phyloP scores from a whole-genome alignment of 1,140 invertebrate species.

The Diorhabda sublineata region DNA sequence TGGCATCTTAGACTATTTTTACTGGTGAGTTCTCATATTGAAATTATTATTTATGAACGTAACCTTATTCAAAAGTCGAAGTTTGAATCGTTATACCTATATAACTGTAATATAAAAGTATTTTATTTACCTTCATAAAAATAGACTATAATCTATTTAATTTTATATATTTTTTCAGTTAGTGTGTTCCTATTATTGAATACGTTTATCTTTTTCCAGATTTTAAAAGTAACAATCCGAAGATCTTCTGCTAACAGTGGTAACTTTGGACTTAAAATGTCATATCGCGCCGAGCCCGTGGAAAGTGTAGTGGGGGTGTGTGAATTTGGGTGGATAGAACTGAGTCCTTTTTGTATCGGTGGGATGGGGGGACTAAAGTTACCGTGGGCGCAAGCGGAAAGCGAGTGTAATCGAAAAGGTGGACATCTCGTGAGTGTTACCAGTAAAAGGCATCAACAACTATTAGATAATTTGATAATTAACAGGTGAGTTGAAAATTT shows the following conservation, averaged over 20 bases:
- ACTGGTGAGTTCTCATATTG: too few relatives aligned
- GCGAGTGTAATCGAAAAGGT: slow-evolving; percentile 56
- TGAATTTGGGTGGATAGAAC: slow-evolving; percentile 60
- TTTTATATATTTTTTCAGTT: too few relatives aligned
- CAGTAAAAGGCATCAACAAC: slow-evolving; percentile 56
- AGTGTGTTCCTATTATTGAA: too few relatives aligned
- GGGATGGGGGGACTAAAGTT: slow-evolving; percentile 53
- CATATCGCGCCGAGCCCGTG: slow-evolving; percentile 51
- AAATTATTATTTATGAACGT: too few relatives aligned
- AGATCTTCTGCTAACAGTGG: slow-evolving; percentile 43
- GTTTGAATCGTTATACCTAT: too few relatives aligned
- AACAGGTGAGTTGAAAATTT: slow-evolving; percentile 50
- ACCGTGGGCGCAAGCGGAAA: slow-evolving; percentile 62
- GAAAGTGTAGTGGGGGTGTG: slow-evolving; percentile 56
- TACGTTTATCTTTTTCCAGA: background rate
- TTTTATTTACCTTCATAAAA: too few relatives aligned
- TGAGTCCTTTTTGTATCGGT: slow-evolving; percentile 59
- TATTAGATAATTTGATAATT: slow-evolving; percentile 57
- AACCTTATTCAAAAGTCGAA: too few relatives aligned
- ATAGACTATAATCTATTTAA: too few relatives aligned
- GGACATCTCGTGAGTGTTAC: slow-evolving; percentile 63
- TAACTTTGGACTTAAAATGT: slow-evolving; percentile 43
- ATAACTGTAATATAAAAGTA: too few relatives aligned
- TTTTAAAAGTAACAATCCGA: slow-evolving; percentile 20
- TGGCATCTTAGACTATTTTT: too few relatives aligned